A percentile compares a stretch with the other conserved stretches of the same genome.
phyloP scores from a whole-genome alignment of 2,888 invertebrate genomes.

The Marasmarcha lunaedactyla region DNA sequence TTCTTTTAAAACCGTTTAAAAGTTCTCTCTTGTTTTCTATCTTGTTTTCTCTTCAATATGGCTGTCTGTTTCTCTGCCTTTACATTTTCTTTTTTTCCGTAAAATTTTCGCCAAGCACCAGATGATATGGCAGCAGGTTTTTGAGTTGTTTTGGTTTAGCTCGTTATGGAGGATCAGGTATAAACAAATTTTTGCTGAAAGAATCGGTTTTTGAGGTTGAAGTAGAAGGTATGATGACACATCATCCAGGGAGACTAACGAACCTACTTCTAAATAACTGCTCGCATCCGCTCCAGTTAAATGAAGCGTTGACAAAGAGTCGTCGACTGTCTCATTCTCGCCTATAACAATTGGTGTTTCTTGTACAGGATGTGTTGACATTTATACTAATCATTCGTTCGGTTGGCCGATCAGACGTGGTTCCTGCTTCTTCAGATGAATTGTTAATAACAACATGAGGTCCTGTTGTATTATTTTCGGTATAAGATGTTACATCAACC shows the following conservation, averaged over 20 bases:
- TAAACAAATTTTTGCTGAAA: constrained; percentile 10
- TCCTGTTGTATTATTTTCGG: too few relatives aligned
- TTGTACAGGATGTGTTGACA: too few relatives aligned
- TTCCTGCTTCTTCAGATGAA: too few relatives aligned
- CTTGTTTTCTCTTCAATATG: too few relatives aligned
- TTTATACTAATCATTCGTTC: too few relatives aligned
- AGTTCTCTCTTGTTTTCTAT: constrained; percentile 5
- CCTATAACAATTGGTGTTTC: not conserved
- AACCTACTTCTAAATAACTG: constrained; percentile 1
- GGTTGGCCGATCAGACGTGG: too few relatives aligned
- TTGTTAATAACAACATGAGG: too few relatives aligned
- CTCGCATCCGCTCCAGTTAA: not conserved
- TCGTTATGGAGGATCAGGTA: constrained; percentile 11
- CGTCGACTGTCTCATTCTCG: not conserved
- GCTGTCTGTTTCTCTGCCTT: constrained; percentile 7
- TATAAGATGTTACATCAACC: too few relatives aligned
- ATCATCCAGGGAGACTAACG: not conserved
- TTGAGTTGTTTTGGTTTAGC: constrained; percentile 9
- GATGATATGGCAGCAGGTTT: constrained; percentile 10
- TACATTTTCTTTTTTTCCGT: constrained; percentile 10
- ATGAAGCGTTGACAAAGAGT: constrained; percentile 1
- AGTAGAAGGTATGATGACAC: not conserved
- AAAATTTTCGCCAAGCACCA: constrained; percentile 9
- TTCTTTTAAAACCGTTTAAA: constrained; percentile 8
- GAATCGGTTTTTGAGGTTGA: not conserved